Percentiles rank a stretch among this genome's conserved stretches.
Evolutionary conservation across 2,888 invertebrate genomes (phyloP).

Genomic region (Zygothrica quintamaculata): DNA sequence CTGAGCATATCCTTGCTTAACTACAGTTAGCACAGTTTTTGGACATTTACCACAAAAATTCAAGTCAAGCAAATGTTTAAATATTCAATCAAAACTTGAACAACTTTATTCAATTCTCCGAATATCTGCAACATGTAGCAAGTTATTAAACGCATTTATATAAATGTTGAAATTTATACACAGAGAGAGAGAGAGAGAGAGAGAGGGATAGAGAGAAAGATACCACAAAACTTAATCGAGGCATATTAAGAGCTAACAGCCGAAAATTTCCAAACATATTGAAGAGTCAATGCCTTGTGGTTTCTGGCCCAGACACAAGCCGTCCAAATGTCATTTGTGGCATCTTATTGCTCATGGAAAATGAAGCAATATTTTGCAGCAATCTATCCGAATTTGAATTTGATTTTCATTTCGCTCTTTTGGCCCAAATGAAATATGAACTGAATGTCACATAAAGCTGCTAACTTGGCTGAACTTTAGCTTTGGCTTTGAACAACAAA

Average conservation of each 20-base stretch:
- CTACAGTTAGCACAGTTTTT: no score
- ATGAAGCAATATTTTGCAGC: background rate
- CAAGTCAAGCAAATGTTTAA: no score
- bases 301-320: background rate
- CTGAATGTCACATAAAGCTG: slow-evolving; percentile 13
- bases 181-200: no score
- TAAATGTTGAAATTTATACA: no score
- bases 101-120: no score
- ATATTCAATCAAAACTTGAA: no score
- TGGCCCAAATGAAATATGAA: slow-evolving; percentile 21
- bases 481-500: background rate
- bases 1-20: no score
- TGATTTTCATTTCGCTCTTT: slow-evolving; percentile 3
- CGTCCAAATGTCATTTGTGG: slow-evolving; percentile 3
- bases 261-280: background rate
- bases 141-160: no score
- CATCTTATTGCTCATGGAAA: slow-evolving; percentile 1
- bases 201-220: no score
- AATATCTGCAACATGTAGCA: no score
- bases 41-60: no score
- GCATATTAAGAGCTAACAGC: slow-evolving; percentile 1
- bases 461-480: no score
- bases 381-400: slow-evolving; percentile 2
- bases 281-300: slow-evolving; percentile 25
- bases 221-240: slow-evolving; percentile 12